A percentile compares a stretch with the other conserved stretches of the same genome.
These are phyloP conservation scores for Micropterix aruncella DNA, from an alignment of 2,888 invertebrate genomes.

Conservation along the genomic window DNA sequence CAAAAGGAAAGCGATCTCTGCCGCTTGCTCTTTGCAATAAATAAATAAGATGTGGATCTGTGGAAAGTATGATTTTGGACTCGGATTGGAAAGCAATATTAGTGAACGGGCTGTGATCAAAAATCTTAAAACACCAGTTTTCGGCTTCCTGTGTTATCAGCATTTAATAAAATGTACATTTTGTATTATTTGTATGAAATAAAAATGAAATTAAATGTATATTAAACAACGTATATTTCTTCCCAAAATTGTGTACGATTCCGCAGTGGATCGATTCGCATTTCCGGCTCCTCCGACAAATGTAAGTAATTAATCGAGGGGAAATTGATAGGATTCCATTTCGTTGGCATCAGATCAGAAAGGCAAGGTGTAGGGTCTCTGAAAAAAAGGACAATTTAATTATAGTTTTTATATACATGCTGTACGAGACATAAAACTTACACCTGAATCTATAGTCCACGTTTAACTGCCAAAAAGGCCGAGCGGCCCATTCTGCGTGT, in stretches of 20 bases:
- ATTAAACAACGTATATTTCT: slow-evolving; percentile 6
- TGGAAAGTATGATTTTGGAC: neutral
- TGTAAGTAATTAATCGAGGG: slow-evolving; percentile 6
- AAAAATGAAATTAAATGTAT: too few species aligned
- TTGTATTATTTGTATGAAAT: too few species aligned
- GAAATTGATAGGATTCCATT: slow-evolving; percentile 6
- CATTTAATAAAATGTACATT: too few species aligned
- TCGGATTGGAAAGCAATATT: neutral
- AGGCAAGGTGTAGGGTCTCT: slow-evolving; percentile 7
- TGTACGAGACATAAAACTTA: too few species aligned
- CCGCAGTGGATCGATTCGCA: slow-evolving; percentile 3
- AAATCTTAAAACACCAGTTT: too few species aligned
- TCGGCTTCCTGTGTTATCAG: too few species aligned
- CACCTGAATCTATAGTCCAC: too few species aligned
- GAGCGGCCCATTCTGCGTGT: too few species aligned
- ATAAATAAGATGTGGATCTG: slow-evolving; percentile 5
- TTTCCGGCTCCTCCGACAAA: slow-evolving; percentile 4
- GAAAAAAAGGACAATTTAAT: too few species aligned
- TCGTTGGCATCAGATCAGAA: slow-evolving; percentile 3
- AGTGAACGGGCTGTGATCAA: too few species aligned
- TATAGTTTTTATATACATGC: too few species aligned
- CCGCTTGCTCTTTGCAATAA: slow-evolving; percentile 40
- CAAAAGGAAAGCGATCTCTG: slow-evolving; percentile 29
- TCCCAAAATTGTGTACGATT: slow-evolving; percentile 8
- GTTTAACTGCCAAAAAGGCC: too few species aligned